Conservation (phyloP, 1,140 invertebrate species). For the Coelopa frigida region DNA sequence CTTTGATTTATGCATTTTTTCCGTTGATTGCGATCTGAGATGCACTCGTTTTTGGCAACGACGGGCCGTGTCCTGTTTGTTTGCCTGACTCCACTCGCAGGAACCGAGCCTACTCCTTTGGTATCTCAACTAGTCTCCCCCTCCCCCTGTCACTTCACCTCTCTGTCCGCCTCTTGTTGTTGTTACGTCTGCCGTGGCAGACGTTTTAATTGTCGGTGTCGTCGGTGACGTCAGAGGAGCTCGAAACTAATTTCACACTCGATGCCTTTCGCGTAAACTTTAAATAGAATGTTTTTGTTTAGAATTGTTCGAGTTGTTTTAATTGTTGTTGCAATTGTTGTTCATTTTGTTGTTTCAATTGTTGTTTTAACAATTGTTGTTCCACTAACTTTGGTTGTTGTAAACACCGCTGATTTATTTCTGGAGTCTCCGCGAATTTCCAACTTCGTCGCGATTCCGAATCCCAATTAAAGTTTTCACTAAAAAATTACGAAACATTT, state of each 20-base stretch:
- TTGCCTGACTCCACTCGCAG: too few relatives aligned
- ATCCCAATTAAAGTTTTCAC: too few relatives aligned
- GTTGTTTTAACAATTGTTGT: constrained; percentile 4
- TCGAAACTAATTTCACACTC: constrained; percentile 42
- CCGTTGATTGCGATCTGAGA: neutral
- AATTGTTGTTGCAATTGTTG: neutral
- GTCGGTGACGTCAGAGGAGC: neutral
- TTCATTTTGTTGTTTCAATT: neutral
- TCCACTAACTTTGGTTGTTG: too few relatives aligned
- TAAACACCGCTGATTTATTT: too few relatives aligned
- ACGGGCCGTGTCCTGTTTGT: constrained; percentile 1
- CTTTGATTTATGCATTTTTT: constrained; percentile 4
- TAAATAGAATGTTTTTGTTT: constrained; percentile 8
- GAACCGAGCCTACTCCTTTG: too few relatives aligned
- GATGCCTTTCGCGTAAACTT: constrained; percentile 24
- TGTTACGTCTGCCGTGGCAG: neutral
- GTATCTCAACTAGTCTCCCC: too few relatives aligned
- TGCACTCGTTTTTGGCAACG: neutral
- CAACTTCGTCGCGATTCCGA: too few relatives aligned
- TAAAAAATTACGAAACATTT: too few relatives aligned
- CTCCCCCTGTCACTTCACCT: too few relatives aligned
- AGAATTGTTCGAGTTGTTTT: neutral
- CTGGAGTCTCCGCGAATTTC: too few relatives aligned
- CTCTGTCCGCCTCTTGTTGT: too few relatives aligned
- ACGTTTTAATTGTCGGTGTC: too few relatives aligned